Conservation (phyloP, 2,888 invertebrate species). For the Polyommatus iphigenia region DNA sequence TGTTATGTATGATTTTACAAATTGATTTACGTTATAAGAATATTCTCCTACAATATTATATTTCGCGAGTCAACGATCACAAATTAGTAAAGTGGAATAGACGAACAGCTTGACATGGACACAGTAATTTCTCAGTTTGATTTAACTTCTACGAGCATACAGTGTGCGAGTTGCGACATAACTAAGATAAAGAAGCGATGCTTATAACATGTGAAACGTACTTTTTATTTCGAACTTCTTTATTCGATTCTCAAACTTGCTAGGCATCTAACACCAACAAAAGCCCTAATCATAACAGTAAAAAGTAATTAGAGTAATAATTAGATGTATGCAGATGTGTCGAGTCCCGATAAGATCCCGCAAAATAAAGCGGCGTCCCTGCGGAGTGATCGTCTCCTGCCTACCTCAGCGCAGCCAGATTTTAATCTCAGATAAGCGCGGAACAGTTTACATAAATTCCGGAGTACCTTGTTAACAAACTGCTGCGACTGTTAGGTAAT, state of each 20-base stretch:
- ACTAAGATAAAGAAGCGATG: too few species aligned
- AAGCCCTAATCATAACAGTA: background rate
- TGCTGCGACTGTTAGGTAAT: slow-evolving; percentile 72
- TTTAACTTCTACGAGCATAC: too few species aligned
- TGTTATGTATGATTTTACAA: background rate
- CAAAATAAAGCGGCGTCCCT: slow-evolving; percentile 69
- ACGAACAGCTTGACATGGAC: too few species aligned
- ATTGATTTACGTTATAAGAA: background rate
- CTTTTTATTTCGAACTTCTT: background rate
- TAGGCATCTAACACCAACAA: background rate
- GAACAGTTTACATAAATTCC: slow-evolving; percentile 79
- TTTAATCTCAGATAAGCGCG: slow-evolving; percentile 77
- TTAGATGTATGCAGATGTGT: slow-evolving; percentile 79
- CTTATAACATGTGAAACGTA: too few species aligned
- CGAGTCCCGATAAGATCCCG: slow-evolving; percentile 70
- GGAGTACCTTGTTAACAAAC: slow-evolving; percentile 77
- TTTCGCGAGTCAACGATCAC: too few species aligned
- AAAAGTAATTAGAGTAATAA: slow-evolving; percentile 55
- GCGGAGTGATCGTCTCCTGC: slow-evolving; percentile 73
- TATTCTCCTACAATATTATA: background rate
- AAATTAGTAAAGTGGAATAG: too few species aligned
- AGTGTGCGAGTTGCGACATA: too few species aligned
- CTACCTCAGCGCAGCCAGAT: slow-evolving; percentile 63
- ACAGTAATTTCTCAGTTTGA: too few species aligned
- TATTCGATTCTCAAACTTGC: background rate